A percentile compares a stretch with the other conserved stretches of the same genome.
Evolutionary conservation across 1,140 invertebrate genomes (phyloP).

Genomic region (Tetragnatha versicolor): DNA sequence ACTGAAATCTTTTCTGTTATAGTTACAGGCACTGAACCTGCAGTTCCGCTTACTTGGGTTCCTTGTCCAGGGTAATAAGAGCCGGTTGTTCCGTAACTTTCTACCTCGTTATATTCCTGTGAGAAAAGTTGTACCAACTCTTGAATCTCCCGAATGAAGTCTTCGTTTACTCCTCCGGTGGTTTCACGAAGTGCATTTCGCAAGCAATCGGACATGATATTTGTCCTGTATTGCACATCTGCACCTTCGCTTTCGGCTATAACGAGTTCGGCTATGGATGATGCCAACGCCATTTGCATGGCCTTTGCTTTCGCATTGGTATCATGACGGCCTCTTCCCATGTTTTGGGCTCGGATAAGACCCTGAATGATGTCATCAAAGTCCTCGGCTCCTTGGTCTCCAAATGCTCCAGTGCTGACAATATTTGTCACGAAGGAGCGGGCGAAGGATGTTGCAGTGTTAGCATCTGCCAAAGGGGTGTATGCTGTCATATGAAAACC

Average conservation of each 20-base stretch:
- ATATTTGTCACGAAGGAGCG: not conserved
- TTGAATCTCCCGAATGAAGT: not conserved
- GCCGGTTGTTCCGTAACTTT: not conserved
- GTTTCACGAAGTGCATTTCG: not conserved
- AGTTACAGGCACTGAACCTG: not conserved
- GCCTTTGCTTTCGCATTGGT: conserved; percentile 8
- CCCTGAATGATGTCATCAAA: conserved; percentile 27
- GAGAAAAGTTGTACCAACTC: not conserved
- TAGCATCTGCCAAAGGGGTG: not conserved
- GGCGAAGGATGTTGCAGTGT: conserved; percentile 1
- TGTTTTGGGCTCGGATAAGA: conserved; percentile 1
- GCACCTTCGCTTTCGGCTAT: not conserved
- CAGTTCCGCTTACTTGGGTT: not conserved
- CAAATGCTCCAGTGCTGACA: not conserved
- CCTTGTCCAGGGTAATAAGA: not conserved
- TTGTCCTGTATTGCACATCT: not conserved
- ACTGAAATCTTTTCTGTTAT: not conserved
- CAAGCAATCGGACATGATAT: not conserved
- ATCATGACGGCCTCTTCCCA: not conserved
- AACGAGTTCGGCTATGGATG: conserved; percentile 12
- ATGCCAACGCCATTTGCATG: conserved; percentile 13
- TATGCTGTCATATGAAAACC: not conserved
- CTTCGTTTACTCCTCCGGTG: not conserved
- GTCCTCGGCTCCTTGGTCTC: conserved; percentile 11
- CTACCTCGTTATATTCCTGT: not conserved